These are phyloP conservation scores for Callipepla californica DNA, from an alignment of 2,113 vertebrate genomes.

Conservation along the genomic window DNA sequence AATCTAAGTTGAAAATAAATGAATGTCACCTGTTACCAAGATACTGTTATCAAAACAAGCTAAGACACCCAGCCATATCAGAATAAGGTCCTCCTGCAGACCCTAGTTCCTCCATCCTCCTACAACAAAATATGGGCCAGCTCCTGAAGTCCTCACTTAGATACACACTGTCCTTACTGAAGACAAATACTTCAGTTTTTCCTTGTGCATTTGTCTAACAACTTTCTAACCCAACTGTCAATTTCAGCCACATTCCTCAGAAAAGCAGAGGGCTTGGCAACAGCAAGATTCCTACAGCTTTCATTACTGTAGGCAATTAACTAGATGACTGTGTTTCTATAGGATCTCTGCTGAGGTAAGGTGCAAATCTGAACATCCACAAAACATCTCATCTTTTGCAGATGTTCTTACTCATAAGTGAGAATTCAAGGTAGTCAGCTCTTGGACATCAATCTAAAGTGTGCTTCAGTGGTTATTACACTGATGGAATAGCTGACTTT, in stretches of 20 bases:
- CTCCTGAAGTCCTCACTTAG: background rate
- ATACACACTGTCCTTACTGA: background rate
- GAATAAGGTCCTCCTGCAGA: background rate
- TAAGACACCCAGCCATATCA: background rate
- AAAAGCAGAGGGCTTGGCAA: background rate
- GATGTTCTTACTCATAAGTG: background rate
- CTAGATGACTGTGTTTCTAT: background rate
- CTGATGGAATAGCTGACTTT: background rate
- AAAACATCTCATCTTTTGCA: background rate
- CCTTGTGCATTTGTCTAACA: background rate
- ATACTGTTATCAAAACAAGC: background rate
- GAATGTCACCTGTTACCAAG: background rate
- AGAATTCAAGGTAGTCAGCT: background rate
- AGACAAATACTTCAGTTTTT: background rate
- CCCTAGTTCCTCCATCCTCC: background rate
- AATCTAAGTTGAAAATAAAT: conserved; percentile 79
- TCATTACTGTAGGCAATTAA: background rate
- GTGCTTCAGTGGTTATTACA: background rate
- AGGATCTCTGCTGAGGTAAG: background rate
- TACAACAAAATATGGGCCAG: background rate
- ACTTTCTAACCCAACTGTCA: background rate
- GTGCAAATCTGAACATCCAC: background rate
- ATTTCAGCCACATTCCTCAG: background rate
- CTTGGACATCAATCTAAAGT: background rate
- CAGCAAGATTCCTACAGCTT: background rate